Base-by-base conservation (phyloP, 2,888 invertebrate genomes). In the Macropis europaea region DNA sequence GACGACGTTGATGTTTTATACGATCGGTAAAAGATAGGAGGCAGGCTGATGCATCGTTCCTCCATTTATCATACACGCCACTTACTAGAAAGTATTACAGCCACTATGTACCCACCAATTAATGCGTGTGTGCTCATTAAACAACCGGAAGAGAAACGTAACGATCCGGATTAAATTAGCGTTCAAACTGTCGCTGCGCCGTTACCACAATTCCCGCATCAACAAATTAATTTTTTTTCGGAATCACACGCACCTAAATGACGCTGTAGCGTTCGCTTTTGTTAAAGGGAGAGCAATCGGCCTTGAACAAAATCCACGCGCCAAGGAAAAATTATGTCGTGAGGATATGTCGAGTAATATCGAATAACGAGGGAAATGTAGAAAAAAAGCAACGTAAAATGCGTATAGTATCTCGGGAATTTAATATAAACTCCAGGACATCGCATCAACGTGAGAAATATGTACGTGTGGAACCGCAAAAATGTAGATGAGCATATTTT, bases 61-160 rank as follows among this genome's bases (percentile, higher is more conserved):
- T 24, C 42, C 68, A 63, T 76, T 76, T 79, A 76, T 76, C 50
- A 59, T 57, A 13, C 15, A 32, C 3, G 34, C 22, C 73, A 72
- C 63, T 82, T 82, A 79, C 70, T 77, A 73, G 77, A 75, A 76
- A 61, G 60, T 60, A 76, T 68, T 61, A 43, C 62, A 57, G 48
- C 34, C 59, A 56, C 72, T 82, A 59, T 77, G 73, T 78, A 70
- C 72, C 76, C 59, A 79, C 76, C 82, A 79, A 81, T 82, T 79
- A 83, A 83, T 74, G 66, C 57, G 43, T 72, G 68, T 73, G 64
- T 74, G 67, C 67, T 74, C 62, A 42, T 78, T 75, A 77, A 81
- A 78, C 74, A 61, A 63, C 2, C 54, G 60, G 57, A 38, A 45
- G 45, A 42, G 60, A 42, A 69, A 73, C 34, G 53, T 30, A 45